Evolutionary conservation across 2,113 vertebrate genomes (phyloP).

Genomic region (Callocephalon fimbriatum): DNA sequence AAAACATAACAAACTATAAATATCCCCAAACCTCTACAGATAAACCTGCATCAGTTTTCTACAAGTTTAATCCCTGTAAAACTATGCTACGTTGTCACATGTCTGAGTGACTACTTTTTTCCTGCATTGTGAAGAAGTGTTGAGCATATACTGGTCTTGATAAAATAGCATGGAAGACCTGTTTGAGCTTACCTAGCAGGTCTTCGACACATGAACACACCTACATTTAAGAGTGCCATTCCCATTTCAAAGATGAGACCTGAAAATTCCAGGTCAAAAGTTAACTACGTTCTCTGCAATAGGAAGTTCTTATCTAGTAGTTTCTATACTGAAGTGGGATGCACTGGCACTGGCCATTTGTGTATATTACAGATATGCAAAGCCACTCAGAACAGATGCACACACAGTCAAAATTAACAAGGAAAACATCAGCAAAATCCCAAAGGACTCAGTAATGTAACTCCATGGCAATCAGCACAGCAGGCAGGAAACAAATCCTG

Average conservation of each 20-base stretch:
- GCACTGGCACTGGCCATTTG: background rate
- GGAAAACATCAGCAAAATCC: background rate
- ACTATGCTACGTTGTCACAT: background rate
- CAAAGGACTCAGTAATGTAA: background rate
- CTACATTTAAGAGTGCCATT: background rate
- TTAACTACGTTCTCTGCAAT: background rate
- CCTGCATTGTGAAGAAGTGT: background rate
- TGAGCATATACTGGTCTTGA: background rate
- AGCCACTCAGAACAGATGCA: background rate
- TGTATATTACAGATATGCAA: background rate
- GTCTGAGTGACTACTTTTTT: background rate
- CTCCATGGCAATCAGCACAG: background rate
- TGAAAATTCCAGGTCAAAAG: background rate
- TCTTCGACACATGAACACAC: background rate
- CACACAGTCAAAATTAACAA: background rate
- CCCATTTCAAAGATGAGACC: background rate
- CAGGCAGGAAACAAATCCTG: background rate
- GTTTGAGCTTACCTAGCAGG: background rate
- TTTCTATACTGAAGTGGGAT: background rate
- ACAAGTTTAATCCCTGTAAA: background rate
- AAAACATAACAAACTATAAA: background rate
- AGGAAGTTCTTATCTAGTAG: background rate
- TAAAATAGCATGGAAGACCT: background rate
- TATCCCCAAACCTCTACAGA: background rate
- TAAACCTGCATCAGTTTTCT: background rate